Base-by-base conservation (phyloP, 2,797 vertebrate genomes). In the Cirrhinus molitorella region DNA sequence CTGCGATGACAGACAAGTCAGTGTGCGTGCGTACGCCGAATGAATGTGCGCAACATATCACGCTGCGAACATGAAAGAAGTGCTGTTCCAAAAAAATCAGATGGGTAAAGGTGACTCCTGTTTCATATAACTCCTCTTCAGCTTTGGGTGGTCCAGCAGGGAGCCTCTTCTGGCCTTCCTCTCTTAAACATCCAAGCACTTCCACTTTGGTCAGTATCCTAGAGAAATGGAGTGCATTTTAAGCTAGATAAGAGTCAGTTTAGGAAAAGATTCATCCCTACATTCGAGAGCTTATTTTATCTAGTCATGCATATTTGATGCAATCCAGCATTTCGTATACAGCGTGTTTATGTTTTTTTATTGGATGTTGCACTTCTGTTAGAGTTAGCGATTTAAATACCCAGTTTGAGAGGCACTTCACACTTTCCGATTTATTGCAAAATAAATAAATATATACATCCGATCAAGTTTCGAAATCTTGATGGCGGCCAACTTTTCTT, bases 91-190 rank as follows among this genome's bases (percentile, higher is more conserved):
- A 91, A 92, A 88, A 57, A 25, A 81, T 74, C 43, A 19, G 70
- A 66, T 70, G 23, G 25, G 31, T 83, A 73, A 85, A 86, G 85
- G 72, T 59, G 74, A 19, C 57, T 87, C 45, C 71, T 87, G 76
- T 82, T 85, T 78, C 79, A 25, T 71, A 47, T 61, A 47, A 51
- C 51, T 40, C 13, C n/a, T 83, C 72, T 80, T 55, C 21, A 45
- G 51, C 19, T 37, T 43, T 95, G 94, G 93, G 92, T 96, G 94
- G 94, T 95, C 94, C 88, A 89, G 87, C 81, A 81, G 87, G 81
- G 84, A 90, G 88, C 86, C 81, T 85, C 88, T 92, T 91, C 85
- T 90, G 83, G 89, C 88, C 82, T 78, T 73, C 13, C 25, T 76
- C 66, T 23, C 21, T n/a, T 81, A 43, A 61, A 31, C 45, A 76